Base-by-base conservation (phyloP, 2,888 invertebrate species). In the Chalcosyrphus nemorum region DNA sequence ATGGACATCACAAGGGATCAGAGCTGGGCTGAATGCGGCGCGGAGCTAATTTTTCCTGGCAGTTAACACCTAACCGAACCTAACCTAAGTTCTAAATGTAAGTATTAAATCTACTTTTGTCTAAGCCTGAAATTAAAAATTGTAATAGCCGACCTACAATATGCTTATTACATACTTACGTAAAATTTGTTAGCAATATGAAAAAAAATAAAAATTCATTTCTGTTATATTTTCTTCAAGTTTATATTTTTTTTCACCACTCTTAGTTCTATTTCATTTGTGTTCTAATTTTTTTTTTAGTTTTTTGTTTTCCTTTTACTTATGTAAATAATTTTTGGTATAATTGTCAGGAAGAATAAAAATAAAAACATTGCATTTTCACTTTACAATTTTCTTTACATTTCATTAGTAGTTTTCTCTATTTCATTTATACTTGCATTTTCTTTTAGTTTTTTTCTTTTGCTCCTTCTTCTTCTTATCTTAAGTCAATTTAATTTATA, bases 271-370 rank as follows among this genome's bases (percentile, higher is more conserved):
- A 75, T 47, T 81, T 76, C 56, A 43, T 70, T 52, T 57, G 21
- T 61, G 13, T 72, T 59, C n/a, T n/a, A n/a, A n/a, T n/a, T n/a
- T 15, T 11, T 17, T 66, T 45, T 61, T 54, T 56, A 61, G 17
- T 11, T 24, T 66, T 24, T 43, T 9, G 54, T 56, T 57, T 47
- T n/a, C 7, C 63, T 74, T 32, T 50, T 77, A 66, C 77, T 82
- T 82, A 82, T 77, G 65, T 47, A 82, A 77, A 82, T 82, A 82
- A 71, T 77, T 82, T 74, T 80, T 80, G 80, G 80, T 80, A 74
- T 68, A 80, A 61, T 80, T 80, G 41, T 68, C 74, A 74, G 66
- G 61, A 74, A 80, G 74, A 80, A 45, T 78, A n/a, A 50, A 65
- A 57, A 61, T 63, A 66, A 72, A 80, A 52, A 45, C 57, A 38